Evolutionary conservation across 2,113 vertebrate genomes (phyloP).

Genomic region (Thunnus maccoyii): DNA sequence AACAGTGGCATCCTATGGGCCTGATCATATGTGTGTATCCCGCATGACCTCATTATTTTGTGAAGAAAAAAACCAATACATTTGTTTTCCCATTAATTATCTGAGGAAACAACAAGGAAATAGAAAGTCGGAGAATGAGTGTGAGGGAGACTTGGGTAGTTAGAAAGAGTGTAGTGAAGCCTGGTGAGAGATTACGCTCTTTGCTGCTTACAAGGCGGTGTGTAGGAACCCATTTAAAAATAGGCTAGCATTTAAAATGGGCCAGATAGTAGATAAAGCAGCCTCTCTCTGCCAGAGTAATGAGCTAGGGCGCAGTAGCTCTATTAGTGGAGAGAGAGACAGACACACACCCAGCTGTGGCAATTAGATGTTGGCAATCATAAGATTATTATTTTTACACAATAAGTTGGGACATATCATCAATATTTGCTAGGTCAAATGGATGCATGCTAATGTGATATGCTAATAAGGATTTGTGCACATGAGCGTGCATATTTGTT

Average conservation of each 20-base stretch:
- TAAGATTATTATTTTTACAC: conserved; percentile 67
- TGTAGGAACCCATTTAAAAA: conserved; percentile 80
- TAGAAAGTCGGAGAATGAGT: conserved; percentile 32
- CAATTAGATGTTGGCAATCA: conserved; percentile 67
- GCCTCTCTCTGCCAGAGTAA: conserved; percentile 73
- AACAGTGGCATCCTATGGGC: not conserved
- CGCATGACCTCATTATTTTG: conserved; percentile 20
- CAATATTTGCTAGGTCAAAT: conserved; percentile 64
- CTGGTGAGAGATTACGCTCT: conserved; percentile 63
- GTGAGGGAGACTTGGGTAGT: conserved; percentile 20
- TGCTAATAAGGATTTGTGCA: conserved; percentile 36
- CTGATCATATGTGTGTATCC: not conserved
- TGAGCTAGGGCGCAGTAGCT: conserved; percentile 71
- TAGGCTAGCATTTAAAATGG: conserved; percentile 81
- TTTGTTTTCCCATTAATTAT: conserved; percentile 23
- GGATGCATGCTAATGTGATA: conserved; percentile 41
- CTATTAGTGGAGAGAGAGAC: conserved; percentile 63
- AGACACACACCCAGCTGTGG: conserved; percentile 45
- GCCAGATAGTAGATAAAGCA: conserved; percentile 82
- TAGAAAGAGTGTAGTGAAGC: conserved; percentile 43
- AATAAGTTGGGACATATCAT: conserved; percentile 49
- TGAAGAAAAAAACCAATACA: conserved; percentile 1
- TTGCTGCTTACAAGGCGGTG: conserved; percentile 64
- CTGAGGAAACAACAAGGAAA: conserved; percentile 41
- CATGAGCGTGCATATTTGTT: conserved; percentile 28